These are phyloP conservation scores for Nymphalis polychloros DNA, from an alignment of 2,888 invertebrate species.

Conservation along the genomic window DNA sequence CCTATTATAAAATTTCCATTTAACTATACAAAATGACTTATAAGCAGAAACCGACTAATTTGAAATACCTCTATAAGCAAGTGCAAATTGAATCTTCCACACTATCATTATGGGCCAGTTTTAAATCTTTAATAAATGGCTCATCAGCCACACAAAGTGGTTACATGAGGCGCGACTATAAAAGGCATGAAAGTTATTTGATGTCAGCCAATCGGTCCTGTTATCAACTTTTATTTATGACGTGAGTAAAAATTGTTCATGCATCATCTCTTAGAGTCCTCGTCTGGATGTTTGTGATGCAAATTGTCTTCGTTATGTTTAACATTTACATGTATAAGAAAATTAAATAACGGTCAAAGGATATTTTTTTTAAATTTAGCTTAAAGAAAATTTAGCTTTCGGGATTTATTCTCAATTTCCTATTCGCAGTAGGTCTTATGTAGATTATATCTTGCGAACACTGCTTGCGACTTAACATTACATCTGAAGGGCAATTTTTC, in stretches of 20 bases:
- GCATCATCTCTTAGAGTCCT: conserved; percentile 1
- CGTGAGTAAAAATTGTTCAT: conserved; percentile 1
- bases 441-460: too few species aligned
- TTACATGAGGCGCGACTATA: conserved; percentile 19
- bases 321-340: too few species aligned
- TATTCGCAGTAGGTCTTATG: too few species aligned
- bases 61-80: conserved; percentile 21
- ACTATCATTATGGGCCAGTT: conserved; percentile 31
- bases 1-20: background rate
- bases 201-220: conserved; percentile 16
- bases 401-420: too few species aligned
- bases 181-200: conserved; percentile 29
- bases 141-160: conserved; percentile 8
- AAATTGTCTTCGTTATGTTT: background rate
- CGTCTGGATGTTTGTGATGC: conserved; percentile 2
- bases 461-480: too few species aligned
- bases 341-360: too few species aligned
- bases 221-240: conserved; percentile 23
- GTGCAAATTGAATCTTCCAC: conserved; percentile 31
- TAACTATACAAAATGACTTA: background rate
- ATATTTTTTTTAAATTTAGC: too few species aligned
- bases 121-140: conserved; percentile 20
- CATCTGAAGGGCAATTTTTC: too few species aligned
- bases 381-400: too few species aligned
- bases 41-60: background rate